Evolutionary conservation across 2,797 vertebrate genomes (phyloP).

Genomic region (Gallinago stenura): DNA sequence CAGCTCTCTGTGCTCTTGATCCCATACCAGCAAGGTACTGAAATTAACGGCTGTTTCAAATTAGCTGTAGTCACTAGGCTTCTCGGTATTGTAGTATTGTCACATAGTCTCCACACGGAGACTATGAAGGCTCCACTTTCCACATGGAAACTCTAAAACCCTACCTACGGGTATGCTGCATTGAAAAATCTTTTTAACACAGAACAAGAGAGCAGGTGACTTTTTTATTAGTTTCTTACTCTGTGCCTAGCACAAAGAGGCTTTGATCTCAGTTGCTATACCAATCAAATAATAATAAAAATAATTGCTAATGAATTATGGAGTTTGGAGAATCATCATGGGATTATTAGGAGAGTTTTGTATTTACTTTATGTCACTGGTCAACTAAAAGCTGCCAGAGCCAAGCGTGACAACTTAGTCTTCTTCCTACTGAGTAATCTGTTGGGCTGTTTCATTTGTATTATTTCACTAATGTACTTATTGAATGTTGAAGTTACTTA

Average conservation of each 20-base stretch:
- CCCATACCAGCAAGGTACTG: not conserved
- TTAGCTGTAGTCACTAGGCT: not conserved
- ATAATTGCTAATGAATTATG: not conserved
- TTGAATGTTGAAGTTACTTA: conserved; percentile 31
- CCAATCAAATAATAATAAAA: not conserved
- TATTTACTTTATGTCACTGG: not conserved
- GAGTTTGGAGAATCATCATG: not conserved
- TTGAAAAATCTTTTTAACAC: not conserved
- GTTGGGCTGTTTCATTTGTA: not conserved
- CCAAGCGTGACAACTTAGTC: not conserved
- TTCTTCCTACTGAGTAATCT: not conserved
- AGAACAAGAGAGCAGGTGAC: not conserved
- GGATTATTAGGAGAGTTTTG: not conserved
- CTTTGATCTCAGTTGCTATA: not conserved
- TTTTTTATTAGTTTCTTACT: not conserved
- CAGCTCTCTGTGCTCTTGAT: not conserved
- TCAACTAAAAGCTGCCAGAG: not conserved
- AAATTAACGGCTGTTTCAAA: not conserved
- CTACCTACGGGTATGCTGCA: not conserved
- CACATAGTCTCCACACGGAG: not conserved
- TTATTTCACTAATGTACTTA: not conserved
- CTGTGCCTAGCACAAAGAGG: not conserved
- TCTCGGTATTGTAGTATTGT: not conserved
- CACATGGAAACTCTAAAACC: not conserved
- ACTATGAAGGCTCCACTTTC: not conserved